Conservation (phyloP, 2,797 vertebrate genomes). For the Phrynocephalus vlangalii region DNA sequence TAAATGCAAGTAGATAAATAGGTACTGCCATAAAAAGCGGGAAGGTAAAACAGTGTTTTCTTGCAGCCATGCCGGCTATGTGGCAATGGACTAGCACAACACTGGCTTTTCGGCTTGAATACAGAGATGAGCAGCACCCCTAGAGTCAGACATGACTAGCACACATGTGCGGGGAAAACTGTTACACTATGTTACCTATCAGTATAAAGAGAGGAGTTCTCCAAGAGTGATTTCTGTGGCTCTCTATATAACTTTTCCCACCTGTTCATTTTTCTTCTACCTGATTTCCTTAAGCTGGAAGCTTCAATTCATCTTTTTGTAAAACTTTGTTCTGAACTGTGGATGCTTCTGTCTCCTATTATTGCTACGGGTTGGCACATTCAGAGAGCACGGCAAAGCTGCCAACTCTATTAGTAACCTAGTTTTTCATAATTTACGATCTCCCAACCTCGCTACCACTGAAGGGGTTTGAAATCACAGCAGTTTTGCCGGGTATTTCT, state of each 20-base stretch:
- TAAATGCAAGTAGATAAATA: no score
- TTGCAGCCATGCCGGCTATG: no score
- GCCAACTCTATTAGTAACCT: conserved; percentile 74
- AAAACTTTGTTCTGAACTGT: conserved; percentile 44
- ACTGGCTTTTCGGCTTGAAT: no score
- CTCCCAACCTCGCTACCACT: conserved; percentile 2
- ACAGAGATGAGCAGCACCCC: no score
- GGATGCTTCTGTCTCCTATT: conserved; percentile 31
- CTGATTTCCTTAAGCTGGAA: not conserved
- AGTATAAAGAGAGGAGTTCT: not conserved
- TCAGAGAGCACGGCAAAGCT: conserved; percentile 57
- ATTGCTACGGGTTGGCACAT: conserved; percentile 70
- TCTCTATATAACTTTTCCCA: not conserved
- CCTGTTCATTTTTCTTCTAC: not conserved
- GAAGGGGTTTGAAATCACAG: conserved; percentile 77
- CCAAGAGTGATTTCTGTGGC: no score
- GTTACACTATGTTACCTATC: no score
- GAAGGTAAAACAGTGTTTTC: no score
- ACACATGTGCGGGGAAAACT: no score
- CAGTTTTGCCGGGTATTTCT: conserved; percentile 79
- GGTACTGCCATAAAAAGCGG: no score
- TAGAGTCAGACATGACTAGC: no score
- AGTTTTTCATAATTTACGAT: conserved; percentile 79
- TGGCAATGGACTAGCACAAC: no score
- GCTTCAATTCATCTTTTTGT: not conserved